Percentiles rank a stretch among this genome's conserved stretches.
Conservation (phyloP, 2,888 invertebrate species). For the Xestia rhomboidea region DNA sequence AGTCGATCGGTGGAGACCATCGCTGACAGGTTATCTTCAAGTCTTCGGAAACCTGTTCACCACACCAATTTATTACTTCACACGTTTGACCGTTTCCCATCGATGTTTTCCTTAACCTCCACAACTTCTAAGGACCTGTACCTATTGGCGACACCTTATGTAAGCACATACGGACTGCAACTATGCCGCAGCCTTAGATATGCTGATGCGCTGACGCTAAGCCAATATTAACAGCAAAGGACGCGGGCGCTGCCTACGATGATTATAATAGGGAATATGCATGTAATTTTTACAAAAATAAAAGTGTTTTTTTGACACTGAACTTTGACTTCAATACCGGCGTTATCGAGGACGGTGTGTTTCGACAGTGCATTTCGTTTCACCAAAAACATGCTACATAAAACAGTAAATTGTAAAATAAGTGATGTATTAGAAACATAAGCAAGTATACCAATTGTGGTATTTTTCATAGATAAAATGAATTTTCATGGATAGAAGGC, state of each 20-base stretch:
- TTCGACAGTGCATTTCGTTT: too few species aligned
- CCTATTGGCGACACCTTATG: background rate
- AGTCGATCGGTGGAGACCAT: background rate
- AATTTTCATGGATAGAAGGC: too few species aligned
- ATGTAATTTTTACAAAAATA: too few species aligned
- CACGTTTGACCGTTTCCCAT: background rate
- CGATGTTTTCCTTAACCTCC: background rate
- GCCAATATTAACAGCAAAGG: background rate
- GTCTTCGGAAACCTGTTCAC: background rate
- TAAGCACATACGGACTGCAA: background rate
- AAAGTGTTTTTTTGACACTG: too few species aligned
- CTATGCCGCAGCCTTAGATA: background rate
- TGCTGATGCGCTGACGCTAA: background rate
- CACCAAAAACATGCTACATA: too few species aligned
- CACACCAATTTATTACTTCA: background rate
- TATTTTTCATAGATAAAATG: too few species aligned
- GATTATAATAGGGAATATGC: background rate
- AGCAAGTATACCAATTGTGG: too few species aligned
- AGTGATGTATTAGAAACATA: too few species aligned
- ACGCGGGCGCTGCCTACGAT: background rate
- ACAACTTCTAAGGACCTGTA: background rate
- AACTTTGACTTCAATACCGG: too few species aligned
- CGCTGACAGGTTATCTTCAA: conserved; percentile 1
- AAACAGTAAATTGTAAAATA: too few species aligned
- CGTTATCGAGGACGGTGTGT: too few species aligned